Evolutionary conservation across 2,113 vertebrate genomes (phyloP).

Genomic region (Scalopus aquaticus): DNA sequence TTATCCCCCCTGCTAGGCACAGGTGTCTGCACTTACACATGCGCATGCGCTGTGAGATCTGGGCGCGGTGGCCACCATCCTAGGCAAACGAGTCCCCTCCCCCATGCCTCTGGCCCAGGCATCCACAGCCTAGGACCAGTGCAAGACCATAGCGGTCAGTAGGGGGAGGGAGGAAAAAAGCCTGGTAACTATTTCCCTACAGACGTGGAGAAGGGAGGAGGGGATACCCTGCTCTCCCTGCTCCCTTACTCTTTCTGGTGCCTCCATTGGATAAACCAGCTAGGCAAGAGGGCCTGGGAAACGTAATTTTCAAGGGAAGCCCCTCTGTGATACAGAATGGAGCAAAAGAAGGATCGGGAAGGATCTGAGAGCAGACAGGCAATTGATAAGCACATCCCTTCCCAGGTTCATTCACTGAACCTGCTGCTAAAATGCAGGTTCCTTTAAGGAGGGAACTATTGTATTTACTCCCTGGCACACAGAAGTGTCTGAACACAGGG

Average conservation of each 20-base stretch:
- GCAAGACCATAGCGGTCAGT: too few species aligned
- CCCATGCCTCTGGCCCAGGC: too few species aligned
- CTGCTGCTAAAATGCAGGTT: neutral
- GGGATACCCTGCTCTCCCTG: neutral
- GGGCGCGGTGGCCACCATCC: too few species aligned
- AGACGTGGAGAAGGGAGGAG: too few species aligned
- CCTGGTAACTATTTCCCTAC: too few species aligned
- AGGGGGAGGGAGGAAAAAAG: neutral
- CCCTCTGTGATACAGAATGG: neutral
- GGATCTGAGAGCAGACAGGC: neutral
- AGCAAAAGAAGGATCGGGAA: neutral
- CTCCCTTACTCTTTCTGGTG: neutral
- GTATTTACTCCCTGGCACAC: neutral
- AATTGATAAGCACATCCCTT: neutral
- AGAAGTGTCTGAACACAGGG: neutral
- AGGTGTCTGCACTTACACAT: too few species aligned
- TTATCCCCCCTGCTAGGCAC: too few species aligned
- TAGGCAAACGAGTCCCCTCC: too few species aligned
- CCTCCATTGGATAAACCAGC: neutral
- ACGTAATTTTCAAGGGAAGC: neutral
- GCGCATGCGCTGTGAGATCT: too few species aligned
- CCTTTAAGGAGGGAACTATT: neutral
- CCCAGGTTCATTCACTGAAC: fast-evolving
- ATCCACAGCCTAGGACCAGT: too few species aligned
- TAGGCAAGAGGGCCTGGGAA: neutral